Percentiles rank a stretch among this genome's conserved stretches.
phyloP scores from a whole-genome alignment of 2,797 vertebrate species.

The Antrozous pallidus region DNA sequence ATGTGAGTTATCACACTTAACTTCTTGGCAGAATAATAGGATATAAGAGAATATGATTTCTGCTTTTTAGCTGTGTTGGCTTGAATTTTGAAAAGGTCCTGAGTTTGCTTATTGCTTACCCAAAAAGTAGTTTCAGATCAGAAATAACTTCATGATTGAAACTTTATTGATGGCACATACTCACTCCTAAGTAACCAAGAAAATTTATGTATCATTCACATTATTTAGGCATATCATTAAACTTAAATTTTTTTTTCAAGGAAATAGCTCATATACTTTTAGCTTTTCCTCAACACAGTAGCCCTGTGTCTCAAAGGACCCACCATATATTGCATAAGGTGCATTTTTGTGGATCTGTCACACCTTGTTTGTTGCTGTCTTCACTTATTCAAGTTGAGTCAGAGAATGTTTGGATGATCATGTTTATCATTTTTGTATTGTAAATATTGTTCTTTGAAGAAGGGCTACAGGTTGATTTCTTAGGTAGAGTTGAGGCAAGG shows the following conservation, averaged over 20 bases:
- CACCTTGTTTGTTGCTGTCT: neutral
- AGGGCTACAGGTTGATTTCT: neutral
- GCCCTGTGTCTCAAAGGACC: neutral
- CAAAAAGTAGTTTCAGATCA: conserved; percentile 69
- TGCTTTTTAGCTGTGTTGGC: conserved; percentile 67
- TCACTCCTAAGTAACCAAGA: conserved; percentile 4
- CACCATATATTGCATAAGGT: neutral
- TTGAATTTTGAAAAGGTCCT: conserved; percentile 77
- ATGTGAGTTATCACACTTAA: conserved; percentile 76
- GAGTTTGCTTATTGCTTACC: conserved; percentile 65
- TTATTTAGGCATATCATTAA: conserved; percentile 22
- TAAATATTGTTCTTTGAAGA: conserved; percentile 27
- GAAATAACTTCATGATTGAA: conserved; percentile 12
- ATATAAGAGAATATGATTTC: conserved; percentile 68
- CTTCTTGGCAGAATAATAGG: conserved; percentile 71
- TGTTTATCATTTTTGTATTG: conserved; percentile 9
- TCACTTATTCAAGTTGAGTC: neutral
- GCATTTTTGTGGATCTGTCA: neutral
- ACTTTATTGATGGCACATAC: conserved; percentile 22
- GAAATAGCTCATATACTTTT: neutral
- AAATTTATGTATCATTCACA: neutral
- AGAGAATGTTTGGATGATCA: neutral
- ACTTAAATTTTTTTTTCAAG: neutral
- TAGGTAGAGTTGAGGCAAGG: neutral
- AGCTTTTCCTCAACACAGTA: neutral